Percentiles rank a stretch among this genome's conserved stretches.
phyloP scores from a whole-genome alignment of 1,140 invertebrate species.

The Acromyrmex echinatior region DNA sequence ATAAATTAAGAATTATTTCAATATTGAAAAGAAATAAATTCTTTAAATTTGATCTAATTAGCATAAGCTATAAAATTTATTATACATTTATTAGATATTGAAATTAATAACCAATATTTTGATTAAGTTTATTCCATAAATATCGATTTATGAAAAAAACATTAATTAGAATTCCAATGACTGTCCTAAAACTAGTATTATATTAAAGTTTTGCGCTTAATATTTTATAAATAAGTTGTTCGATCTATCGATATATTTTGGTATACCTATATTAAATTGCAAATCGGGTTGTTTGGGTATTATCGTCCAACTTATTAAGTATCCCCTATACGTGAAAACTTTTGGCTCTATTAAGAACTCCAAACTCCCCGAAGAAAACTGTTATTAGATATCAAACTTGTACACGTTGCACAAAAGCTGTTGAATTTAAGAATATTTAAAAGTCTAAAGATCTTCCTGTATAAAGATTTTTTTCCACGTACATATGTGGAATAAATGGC shows the following conservation, averaged over 20 bases:
- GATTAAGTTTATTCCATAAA: conserved; percentile 14
- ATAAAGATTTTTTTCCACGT: neutral
- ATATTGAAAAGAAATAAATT: conserved; percentile 11
- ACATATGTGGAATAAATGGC: neutral
- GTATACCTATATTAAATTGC: conserved; percentile 43
- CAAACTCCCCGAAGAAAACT: conserved; percentile 54
- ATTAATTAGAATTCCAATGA: neutral
- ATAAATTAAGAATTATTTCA: conserved; percentile 12
- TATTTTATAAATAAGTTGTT: conserved; percentile 48
- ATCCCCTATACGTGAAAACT: conserved; percentile 64
- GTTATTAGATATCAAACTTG: conserved; percentile 63
- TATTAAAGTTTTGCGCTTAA: neutral
- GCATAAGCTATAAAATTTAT: neutral
- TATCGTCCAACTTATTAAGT: conserved; percentile 64
- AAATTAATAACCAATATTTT: neutral
- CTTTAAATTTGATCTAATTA: neutral
- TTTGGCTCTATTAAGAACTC: conserved; percentile 26
- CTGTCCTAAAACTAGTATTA: conserved; percentile 26
- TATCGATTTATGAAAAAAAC: conserved; percentile 26
- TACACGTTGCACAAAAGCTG: neutral
- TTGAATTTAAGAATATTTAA: conserved; percentile 38
- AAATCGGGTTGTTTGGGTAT: conserved; percentile 39
- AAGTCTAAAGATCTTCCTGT: conserved; percentile 36
- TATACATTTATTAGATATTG: neutral
- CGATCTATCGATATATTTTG: conserved; percentile 20